These are phyloP conservation scores for Pangasius sanitwongsei DNA, from an alignment of 2,797 vertebrate genomes.

Conservation along the genomic window DNA sequence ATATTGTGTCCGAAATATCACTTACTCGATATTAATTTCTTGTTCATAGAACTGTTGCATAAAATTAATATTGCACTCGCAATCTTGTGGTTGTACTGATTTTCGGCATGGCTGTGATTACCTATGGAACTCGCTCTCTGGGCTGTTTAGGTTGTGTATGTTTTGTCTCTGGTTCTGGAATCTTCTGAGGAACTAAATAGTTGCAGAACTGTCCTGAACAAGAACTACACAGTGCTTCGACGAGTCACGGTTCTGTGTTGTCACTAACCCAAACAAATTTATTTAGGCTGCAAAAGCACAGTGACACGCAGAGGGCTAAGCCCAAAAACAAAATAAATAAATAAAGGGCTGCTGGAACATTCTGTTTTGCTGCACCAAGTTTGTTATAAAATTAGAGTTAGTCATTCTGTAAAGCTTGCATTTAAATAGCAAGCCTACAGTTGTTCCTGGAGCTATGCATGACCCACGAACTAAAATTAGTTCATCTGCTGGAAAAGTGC, in stretches of 20 bases:
- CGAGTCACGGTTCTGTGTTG: not conserved
- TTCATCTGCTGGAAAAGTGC: not conserved
- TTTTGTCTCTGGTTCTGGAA: no score
- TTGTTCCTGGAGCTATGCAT: not conserved
- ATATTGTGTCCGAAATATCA: not conserved
- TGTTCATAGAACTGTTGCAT: not conserved
- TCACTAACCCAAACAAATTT: not conserved
- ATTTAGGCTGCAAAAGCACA: not conserved
- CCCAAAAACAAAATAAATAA: not conserved
- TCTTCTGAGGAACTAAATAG: not conserved
- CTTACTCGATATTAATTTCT: not conserved
- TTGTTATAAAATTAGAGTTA: not conserved
- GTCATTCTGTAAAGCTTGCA: conserved; percentile 2
- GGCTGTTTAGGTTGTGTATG: not conserved
- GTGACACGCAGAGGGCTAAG: not conserved
- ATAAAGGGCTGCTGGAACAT: not conserved
- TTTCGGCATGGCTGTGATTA: no score
- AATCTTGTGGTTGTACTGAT: no score
- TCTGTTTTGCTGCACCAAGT: not conserved
- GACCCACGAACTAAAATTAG: not conserved
- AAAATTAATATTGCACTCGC: no score
- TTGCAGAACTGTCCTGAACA: not conserved
- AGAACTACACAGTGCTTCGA: not conserved
- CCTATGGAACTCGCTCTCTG: no score
- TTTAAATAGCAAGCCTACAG: not conserved